phyloP scores from a whole-genome alignment of 1,140 invertebrate genomes.

The Procambarus virginalis region DNA sequence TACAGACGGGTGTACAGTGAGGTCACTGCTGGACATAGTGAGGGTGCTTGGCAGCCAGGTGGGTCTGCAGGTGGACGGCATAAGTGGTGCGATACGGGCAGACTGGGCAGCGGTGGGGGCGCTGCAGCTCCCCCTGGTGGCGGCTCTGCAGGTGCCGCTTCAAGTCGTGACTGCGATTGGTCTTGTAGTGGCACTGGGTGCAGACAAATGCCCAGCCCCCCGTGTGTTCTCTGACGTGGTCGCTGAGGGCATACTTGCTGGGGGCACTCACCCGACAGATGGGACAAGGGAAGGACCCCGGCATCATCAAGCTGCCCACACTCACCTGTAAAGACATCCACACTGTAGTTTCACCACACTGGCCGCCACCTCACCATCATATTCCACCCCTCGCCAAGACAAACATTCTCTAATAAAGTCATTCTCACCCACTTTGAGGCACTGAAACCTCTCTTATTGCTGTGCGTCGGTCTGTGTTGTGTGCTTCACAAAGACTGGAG shows the following conservation, averaged over 20 bases:
- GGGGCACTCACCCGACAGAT: conserved; percentile 18
- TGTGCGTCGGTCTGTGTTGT: too few relatives aligned
- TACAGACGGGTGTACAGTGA: not conserved
- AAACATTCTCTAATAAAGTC: not conserved
- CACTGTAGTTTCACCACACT: conserved; percentile 11
- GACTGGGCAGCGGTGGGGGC: conserved; percentile 40
- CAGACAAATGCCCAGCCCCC: conserved; percentile 49
- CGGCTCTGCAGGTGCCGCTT: conserved; percentile 55
- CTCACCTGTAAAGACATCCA: conserved; percentile 57
- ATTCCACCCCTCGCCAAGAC: not conserved
- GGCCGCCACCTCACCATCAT: too few relatives aligned
- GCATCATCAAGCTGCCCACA: conserved; percentile 13
- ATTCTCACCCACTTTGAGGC: too few relatives aligned
- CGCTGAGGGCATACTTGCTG: conserved; percentile 28
- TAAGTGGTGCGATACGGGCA: conserved; percentile 48
- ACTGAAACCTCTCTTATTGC: too few relatives aligned
- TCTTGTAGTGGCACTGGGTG: conserved; percentile 58
- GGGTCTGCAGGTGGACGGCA: conserved; percentile 40
- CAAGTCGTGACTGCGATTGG: conserved; percentile 56
- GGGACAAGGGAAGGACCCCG: conserved; percentile 21
- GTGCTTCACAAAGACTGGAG: too few relatives aligned
- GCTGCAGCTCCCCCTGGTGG: conserved; percentile 38
- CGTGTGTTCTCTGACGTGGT: conserved; percentile 50
- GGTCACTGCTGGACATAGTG: conserved; percentile 8
- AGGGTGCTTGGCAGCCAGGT: conserved; percentile 36